Base-by-base conservation (phyloP, 2,113 vertebrate genomes). In the Macrotus californicus region DNA sequence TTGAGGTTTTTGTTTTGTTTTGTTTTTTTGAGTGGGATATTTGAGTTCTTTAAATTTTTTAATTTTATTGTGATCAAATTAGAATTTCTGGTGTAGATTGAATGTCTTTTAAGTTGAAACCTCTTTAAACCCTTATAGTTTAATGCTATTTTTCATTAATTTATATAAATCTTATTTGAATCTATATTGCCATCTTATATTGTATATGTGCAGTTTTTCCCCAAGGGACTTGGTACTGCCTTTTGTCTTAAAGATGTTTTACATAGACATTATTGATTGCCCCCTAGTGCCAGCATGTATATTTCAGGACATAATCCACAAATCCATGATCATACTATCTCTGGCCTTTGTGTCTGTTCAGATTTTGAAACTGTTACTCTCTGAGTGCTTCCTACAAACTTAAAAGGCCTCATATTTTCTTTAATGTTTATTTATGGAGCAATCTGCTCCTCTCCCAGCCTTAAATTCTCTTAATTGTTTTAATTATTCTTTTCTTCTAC, bases 401-500 rank as follows among this genome's bases (percentile, higher is more conserved):
- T 93, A 75, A 92, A 92, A 83, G 41, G 21, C 34, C 43, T 92
- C 34, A 67, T 90, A 56, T 70, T 70, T 56, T 85, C 64, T 83
- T 96, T 46, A 96, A 56, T 66, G 9, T 70, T 85, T 90, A 36
- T 77, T 94, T 87, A 77, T 72, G 24, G 34, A 52, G 22, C 31
- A 86, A 14, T 8, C 46, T 54, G 52, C 39, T 31, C 43, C 26
- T 89, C 41, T 39, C 31, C 46, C 4, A 26, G 3, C 29, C 54
- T 69, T 73, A 94, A 91, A 86, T 93, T 24, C 31, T 73, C 36
- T 90, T 90, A 52, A 92, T 75, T 87, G 67, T 90, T 87, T 93
- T 94, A 82, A 87, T 90, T 93, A 77, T 72, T 89, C 22, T 96
- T 81, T 67, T 85, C 81, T 83, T 66, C 14, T 95, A 48, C 15